These are phyloP conservation scores for Nicator chloris DNA, from an alignment of 2,113 vertebrate genomes.

Conservation along the genomic window DNA sequence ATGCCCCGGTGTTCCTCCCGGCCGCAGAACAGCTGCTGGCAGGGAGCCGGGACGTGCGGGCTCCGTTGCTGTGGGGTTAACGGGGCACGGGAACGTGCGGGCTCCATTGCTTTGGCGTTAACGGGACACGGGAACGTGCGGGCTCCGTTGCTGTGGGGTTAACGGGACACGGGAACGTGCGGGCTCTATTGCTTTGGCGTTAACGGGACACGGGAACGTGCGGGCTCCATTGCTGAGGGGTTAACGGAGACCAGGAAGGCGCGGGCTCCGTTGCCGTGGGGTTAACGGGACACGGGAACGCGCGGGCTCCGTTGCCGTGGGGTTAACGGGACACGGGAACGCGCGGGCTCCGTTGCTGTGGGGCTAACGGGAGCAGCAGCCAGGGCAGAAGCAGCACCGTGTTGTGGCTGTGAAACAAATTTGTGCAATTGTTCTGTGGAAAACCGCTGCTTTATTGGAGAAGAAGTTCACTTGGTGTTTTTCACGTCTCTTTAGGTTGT, in stretches of 20 bases:
- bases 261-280: accelerated
- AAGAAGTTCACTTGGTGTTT: not conserved
- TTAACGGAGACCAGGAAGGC: not conserved
- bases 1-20: not conserved
- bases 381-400: not conserved
- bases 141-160: accelerated
- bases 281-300: accelerated
- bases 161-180: not conserved
- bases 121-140: not conserved
- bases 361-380: not conserved
- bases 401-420: accelerated
- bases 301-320: accelerated
- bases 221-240: not conserved
- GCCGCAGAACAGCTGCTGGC: not conserved
- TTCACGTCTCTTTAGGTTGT: not conserved
- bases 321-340: accelerated
- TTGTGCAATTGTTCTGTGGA: not conserved
- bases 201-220: not conserved
- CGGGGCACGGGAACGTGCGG: not conserved
- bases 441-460: accelerated
- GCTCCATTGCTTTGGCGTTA: accelerated
- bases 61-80: not conserved
- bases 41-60: not conserved
- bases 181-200: not conserved
- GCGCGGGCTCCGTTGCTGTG: accelerated